Evolutionary conservation across 1,140 invertebrate genomes (phyloP), one percentile per base, ranked within the genome.

Genomic region (Zophobas atratus): DNA sequence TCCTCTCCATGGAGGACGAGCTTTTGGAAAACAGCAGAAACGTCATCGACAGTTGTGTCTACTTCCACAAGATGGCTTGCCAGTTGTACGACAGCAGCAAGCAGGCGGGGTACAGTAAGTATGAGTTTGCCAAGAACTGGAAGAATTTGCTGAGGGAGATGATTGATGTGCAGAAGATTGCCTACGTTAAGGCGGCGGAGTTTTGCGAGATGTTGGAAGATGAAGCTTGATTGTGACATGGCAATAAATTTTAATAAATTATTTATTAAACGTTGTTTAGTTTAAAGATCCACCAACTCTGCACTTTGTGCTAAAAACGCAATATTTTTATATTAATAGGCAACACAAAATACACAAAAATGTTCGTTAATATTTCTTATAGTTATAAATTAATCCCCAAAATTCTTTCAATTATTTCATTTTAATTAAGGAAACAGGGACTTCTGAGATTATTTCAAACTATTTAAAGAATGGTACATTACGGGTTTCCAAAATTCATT

Each of bases 31-130:
- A 81, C 57, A 83, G 82, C 43, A 74, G 78, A 38, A 78, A 81
- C 3, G 84, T 84, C 1, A 84, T 85, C 36, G 81, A 84, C 49
- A 84, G 80, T 70, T 85, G 84, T 67, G 82, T 83, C 8, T 79
- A 82, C 60, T 85, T 85, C 43, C 84, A 85, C 51, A 81, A 80
- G 51, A 82, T 81, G 78, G 84, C 84, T 5, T 84, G 81, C 49
- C 77, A 84, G 39, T 71, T 84, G 1, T 84, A 84, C 48, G 81
- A 83, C 6, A 76, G 78, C 4, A 79, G 76, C 51, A 81, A 84
- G 39, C 39, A 73, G 35, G 79, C 81, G 3, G 79, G 83, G 33
- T 81, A 80, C 41, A 81, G 81, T 77, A 84, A 81, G 70, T 67
- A 73, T 5, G 70, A 81, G n/a, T 84, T 82, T 46, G 81, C 83